Evolutionary conservation across 2,888 invertebrate species (phyloP), one percentile per base, ranked within the genome.

Genomic region (Sussaba pulchella): DNA sequence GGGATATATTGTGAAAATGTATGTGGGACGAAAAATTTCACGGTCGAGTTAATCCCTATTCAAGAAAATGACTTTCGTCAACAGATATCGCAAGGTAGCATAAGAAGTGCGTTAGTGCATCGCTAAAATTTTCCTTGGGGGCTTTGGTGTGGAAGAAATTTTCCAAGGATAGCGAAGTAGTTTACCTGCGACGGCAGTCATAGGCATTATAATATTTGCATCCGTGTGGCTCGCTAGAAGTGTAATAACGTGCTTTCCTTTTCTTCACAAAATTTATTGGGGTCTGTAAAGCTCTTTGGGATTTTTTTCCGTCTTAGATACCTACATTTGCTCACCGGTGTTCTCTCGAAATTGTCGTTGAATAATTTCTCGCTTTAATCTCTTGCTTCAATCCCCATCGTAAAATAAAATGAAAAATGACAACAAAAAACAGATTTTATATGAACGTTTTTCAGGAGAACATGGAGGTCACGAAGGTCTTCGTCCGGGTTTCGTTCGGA

Each of bases 21-120:
- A 6, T 43, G n/a, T 14, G 41, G 3, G 0, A 6, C 3, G 10
- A 43, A 63, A 63, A 80, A 82, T 82, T 81, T 79, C 17, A 59
- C 54, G 73, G 66, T 81, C 64, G 57, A 80, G 72, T 50, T 59
- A 59, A 47, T 54, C 31, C 36, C 57, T 54, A 86, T 88, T 86
- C 84, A 87, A n/a, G 17, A 77, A 82, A 78, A 76, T 80, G 64
- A 76, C 70, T 85, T 86, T 73, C 83, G 87, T 87, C 87, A 87
- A 88, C 85, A 87, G 82, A 73, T 79, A 63, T 78, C 77, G 19
- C 76, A 84, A 86, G 87, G 24, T 39, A 82, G 31, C 73, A 88
- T 85, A 69, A 84, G 10, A n/a, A 9, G 5, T 2, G 24, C 31
- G 6, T 5, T 5, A 31, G 31, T 31, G 6, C 31, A 31, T 31